Percentiles rank a stretch among this genome's conserved stretches.
These are phyloP conservation scores for Homarus americanus DNA, from an alignment of 1,140 invertebrate species.

Conservation along the genomic window DNA sequence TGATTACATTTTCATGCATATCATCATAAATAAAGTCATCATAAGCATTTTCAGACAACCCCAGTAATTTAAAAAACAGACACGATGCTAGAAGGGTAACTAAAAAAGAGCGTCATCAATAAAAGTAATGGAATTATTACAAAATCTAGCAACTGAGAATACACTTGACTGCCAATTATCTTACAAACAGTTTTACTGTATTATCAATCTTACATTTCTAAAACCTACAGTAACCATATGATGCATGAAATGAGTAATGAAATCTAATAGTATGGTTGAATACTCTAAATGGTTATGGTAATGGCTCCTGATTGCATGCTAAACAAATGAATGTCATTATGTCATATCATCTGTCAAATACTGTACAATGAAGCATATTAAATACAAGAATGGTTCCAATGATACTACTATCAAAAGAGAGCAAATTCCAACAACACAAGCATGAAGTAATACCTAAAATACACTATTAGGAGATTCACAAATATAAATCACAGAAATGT, in stretches of 20 bases:
- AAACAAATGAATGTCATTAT: slow-evolving; percentile 43
- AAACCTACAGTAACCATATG: slow-evolving; percentile 57
- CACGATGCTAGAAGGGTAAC: neutral
- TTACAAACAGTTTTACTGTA: neutral
- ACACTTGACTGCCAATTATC: slow-evolving; percentile 4
- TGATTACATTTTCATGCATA: neutral
- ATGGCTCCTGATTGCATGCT: slow-evolving; percentile 49
- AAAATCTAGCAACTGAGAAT: slow-evolving; percentile 25
- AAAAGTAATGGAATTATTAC: neutral
- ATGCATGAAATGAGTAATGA: slow-evolving; percentile 64
- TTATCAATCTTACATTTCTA: neutral
- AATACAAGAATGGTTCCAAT: slow-evolving; percentile 42
- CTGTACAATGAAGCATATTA: slow-evolving; percentile 46
- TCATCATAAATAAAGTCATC: neutral
- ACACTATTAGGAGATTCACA: slow-evolving; percentile 53
- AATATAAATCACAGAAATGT: slow-evolving; percentile 54
- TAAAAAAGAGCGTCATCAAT: neutral
- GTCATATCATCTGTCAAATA: slow-evolving; percentile 42
- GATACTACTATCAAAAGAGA: slow-evolving; percentile 43
- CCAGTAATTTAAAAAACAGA: neutral
- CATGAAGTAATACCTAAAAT: slow-evolving; percentile 12
- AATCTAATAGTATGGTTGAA: slow-evolving; percentile 40
- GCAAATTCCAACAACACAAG: slow-evolving; percentile 47
- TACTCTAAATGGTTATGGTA: slow-evolving; percentile 55
- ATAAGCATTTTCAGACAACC: neutral